Evolutionary conservation across 1,140 invertebrate species (phyloP).

Genomic region (Eupeodes corollae): DNA sequence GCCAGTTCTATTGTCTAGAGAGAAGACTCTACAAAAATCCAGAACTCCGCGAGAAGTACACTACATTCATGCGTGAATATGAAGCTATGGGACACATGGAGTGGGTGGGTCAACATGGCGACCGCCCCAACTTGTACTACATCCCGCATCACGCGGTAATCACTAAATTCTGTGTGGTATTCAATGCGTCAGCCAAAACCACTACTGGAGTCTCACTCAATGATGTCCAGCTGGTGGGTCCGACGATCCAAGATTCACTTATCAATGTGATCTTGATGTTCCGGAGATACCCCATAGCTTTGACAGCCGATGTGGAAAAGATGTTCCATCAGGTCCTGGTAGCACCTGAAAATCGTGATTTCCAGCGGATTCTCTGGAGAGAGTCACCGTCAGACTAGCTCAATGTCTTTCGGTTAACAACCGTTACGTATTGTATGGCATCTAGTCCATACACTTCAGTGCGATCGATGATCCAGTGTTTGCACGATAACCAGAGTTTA

Average conservation of each 20-base stretch:
- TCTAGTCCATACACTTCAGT: conserved; percentile 11
- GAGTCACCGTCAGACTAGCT: no score
- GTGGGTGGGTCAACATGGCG: no score
- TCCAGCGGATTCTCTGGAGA: no score
- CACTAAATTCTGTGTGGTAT: conserved; percentile 24
- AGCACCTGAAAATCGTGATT: conserved; percentile 9
- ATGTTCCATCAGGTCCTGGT: conserved; percentile 27
- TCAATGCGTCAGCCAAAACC: conserved; percentile 18
- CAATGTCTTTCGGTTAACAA: conserved; percentile 15
- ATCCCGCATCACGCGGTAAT: conserved; percentile 22
- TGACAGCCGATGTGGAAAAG: conserved; percentile 24
- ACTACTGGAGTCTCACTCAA: conserved; percentile 19
- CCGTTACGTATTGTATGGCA: conserved; percentile 25
- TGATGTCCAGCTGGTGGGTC: conserved; percentile 25
- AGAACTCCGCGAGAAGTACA: no score
- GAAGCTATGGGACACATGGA: no score
- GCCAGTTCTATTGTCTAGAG: no score
- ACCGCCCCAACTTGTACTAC: not conserved
- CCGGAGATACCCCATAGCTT: conserved; percentile 17
- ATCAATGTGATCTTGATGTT: conserved; percentile 29
- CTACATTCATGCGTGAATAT: no score
- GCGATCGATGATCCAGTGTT: conserved; percentile 5
- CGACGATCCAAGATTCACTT: conserved; percentile 23
- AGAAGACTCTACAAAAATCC: no score
- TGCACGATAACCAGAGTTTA: conserved; percentile 15